These are phyloP conservation scores for Melanotaenia pygmaea DNA, from an alignment of 2,797 vertebrate species.

Conservation along the genomic window DNA sequence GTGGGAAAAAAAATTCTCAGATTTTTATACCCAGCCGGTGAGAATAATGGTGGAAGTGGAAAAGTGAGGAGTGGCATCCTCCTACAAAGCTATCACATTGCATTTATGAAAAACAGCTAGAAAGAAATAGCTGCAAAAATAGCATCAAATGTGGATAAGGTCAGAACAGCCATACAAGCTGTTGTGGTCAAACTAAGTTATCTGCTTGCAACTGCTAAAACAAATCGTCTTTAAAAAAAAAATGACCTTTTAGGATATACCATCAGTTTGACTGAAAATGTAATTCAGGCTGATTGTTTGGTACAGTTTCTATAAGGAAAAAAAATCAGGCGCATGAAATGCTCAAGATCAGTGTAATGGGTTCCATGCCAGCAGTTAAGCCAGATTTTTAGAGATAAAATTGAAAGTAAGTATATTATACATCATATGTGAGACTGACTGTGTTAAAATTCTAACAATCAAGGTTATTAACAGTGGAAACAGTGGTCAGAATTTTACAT, in stretches of 20 bases:
- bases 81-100: not conserved
- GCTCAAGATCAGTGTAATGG: not conserved
- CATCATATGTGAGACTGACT: not conserved
- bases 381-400: not conserved
- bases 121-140: not conserved
- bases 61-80: not conserved
- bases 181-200: not conserved
- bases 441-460: not conserved
- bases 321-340: not conserved
- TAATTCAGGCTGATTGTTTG: not conserved
- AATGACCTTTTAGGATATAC: slow-evolving; percentile 1
- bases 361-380: not conserved
- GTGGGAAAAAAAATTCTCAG: not conserved
- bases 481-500: not conserved
- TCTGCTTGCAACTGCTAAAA: not conserved
- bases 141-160: not conserved
- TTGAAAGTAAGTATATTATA: not conserved
- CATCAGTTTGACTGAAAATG: slow-evolving; percentile 5
- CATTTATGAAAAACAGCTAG: not conserved
- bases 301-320: not conserved
- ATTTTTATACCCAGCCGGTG: not conserved
- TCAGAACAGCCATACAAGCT: not conserved
- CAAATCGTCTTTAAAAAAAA: not conserved
- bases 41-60: not conserved
- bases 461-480: not conserved